phyloP scores from a whole-genome alignment of 92 coral and sea anemone genomes.

The Epizoanthus illoricatus region DNA sequence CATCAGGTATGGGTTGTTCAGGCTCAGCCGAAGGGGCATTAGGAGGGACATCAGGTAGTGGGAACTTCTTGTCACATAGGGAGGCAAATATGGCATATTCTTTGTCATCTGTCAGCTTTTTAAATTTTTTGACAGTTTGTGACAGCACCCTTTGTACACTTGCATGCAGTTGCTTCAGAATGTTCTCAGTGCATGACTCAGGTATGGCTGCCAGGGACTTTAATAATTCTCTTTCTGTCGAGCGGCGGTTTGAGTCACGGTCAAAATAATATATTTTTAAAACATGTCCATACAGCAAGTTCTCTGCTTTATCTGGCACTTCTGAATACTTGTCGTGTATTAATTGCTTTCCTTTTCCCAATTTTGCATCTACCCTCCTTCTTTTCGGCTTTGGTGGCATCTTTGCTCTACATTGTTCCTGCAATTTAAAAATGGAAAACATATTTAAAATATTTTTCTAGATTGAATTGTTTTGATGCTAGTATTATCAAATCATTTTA shows the following conservation, averaged over 20 bases:
- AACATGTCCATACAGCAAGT: constrained; percentile 3
- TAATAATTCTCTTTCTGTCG: neutral
- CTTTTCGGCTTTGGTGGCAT: constrained; percentile 1
- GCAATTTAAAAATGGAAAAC: neutral
- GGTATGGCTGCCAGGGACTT: constrained; percentile 3
- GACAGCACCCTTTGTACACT: neutral
- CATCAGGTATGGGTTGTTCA: neutral
- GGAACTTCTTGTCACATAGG: neutral
- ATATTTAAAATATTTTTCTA: neutral
- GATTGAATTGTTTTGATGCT: neutral
- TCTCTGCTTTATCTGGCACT: neutral
- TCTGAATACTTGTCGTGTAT: neutral
- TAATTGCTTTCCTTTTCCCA: neutral
- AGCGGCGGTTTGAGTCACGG: neutral
- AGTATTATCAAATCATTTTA: neutral
- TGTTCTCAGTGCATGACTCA: neutral
- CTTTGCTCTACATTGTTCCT: neutral
- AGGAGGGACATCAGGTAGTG: neutral
- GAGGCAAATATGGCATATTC: constrained; percentile 5
- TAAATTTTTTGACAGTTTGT: neutral
- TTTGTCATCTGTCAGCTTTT: neutral
- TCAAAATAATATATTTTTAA: neutral
- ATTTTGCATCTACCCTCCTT: neutral
- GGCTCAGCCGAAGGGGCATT: neutral
- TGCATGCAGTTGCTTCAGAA: neutral